Evolutionary conservation across 2,797 vertebrate genomes (phyloP).

Genomic region (Scleropages formosus): DNA sequence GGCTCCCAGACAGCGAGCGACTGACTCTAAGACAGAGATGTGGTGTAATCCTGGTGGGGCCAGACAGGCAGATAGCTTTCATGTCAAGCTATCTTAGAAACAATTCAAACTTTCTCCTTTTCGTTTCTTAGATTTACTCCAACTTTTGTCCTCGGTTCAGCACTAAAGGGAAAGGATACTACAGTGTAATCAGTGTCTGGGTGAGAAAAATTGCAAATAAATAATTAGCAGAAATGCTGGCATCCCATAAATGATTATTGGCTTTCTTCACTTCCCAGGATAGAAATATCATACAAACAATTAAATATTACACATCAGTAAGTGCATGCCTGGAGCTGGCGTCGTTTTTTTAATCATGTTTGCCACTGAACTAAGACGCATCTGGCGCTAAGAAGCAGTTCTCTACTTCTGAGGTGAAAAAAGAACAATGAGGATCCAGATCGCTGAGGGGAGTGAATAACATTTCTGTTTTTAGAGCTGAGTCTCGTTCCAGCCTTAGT

Average conservation of each 20-base stretch:
- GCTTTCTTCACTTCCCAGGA: background rate
- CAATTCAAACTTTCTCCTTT: background rate
- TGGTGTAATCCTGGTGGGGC: background rate
- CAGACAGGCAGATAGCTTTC: background rate
- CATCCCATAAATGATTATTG: background rate
- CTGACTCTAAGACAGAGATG: background rate
- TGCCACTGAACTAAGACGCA: background rate
- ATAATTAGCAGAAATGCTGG: background rate
- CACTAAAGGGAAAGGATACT: too few relatives aligned
- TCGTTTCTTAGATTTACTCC: background rate
- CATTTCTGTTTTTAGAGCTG: background rate
- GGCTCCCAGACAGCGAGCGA: slow-evolving; percentile 14
- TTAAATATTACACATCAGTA: background rate
- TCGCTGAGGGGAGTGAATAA: slow-evolving; percentile 12
- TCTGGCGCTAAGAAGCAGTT: background rate
- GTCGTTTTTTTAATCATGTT: slow-evolving; percentile 4
- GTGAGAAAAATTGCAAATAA: background rate
- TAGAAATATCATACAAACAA: background rate
- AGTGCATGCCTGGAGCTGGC: background rate
- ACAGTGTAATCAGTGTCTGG: too few relatives aligned
- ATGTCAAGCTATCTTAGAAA: background rate
- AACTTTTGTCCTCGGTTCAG: too few relatives aligned
- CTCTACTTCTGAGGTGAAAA: background rate
- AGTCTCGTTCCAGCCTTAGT: background rate
- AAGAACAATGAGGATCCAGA: background rate